A percentile compares a stretch with the other conserved stretches of the same genome.
phyloP scores from a whole-genome alignment of 2,797 vertebrate species.

The Cossypha heuglini region DNA sequence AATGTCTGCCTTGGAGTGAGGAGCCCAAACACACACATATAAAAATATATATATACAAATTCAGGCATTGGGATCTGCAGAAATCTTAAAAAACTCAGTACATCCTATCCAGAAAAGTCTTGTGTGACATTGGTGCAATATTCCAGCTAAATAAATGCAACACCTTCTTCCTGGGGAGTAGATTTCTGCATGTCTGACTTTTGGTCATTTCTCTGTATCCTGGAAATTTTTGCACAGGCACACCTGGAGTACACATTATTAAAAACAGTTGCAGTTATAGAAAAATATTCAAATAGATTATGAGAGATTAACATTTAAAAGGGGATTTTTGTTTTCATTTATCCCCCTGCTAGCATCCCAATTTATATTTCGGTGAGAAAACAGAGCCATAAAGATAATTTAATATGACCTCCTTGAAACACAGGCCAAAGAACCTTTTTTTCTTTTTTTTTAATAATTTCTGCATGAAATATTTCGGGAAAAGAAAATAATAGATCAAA shows the following conservation, averaged over 20 bases:
- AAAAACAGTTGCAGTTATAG: background rate
- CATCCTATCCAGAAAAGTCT: background rate
- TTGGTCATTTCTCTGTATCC: background rate
- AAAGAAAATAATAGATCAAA: background rate
- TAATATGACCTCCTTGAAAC: background rate
- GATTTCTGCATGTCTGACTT: background rate
- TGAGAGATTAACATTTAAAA: background rate
- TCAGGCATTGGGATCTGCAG: background rate
- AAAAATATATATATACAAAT: background rate
- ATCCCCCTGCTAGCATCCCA: background rate
- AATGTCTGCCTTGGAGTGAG: no score
- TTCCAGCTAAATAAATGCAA: background rate
- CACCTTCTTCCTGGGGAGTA: background rate
- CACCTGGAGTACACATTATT: background rate
- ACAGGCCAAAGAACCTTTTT: background rate
- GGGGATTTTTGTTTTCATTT: background rate
- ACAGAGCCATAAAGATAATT: background rate
- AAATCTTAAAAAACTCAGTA: background rate
- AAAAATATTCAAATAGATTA: background rate
- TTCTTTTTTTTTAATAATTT: background rate
- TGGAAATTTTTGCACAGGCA: background rate
- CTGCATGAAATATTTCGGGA: background rate
- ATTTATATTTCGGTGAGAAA: background rate
- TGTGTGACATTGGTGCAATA: background rate
- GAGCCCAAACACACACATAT: accelerated